Percentiles rank a stretch among this genome's conserved stretches.
phyloP scores from a whole-genome alignment of 1,140 invertebrate genomes.

The Apis florea region DNA sequence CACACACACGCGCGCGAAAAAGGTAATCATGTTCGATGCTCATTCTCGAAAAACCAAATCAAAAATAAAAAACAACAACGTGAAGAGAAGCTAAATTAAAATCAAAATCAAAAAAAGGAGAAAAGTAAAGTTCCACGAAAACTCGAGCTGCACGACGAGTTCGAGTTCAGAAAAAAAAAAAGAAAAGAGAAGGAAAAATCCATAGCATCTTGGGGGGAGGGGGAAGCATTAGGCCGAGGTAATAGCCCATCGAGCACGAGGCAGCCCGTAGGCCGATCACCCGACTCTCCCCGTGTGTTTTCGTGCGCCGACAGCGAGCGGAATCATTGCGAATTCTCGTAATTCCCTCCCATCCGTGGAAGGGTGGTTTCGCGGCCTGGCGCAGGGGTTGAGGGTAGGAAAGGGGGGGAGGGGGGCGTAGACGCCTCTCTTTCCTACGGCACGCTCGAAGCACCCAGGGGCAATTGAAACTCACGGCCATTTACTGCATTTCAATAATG shows the following conservation, averaged over 20 bases:
- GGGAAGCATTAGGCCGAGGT: neutral
- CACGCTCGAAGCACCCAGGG: slow-evolving; percentile 62
- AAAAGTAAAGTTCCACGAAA: too few relatives aligned
- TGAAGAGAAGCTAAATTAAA: too few relatives aligned
- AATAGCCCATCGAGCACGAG: neutral
- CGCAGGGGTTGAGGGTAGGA: neutral
- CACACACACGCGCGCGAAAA: too few relatives aligned
- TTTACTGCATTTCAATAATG: slow-evolving; percentile 70
- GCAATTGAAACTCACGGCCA: slow-evolving; percentile 69
- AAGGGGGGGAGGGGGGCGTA: neutral
- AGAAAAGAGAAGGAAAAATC: too few relatives aligned
- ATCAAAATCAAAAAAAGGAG: too few relatives aligned
- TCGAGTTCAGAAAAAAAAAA: too few relatives aligned
- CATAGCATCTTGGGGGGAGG: neutral
- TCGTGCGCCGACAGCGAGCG: slow-evolving; percentile 50
- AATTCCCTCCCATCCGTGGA: slow-evolving; percentile 58
- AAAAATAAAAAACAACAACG: too few relatives aligned
- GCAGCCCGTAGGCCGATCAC: slow-evolving; percentile 36
- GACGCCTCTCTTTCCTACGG: slow-evolving; percentile 62
- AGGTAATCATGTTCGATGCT: too few relatives aligned
- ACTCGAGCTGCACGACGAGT: too few relatives aligned
- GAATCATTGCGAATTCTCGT: slow-evolving; percentile 64
- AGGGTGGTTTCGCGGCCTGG: slow-evolving; percentile 28
- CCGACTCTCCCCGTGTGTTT: slow-evolving; percentile 29
- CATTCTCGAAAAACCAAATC: too few relatives aligned